Base-by-base conservation (phyloP, 2,113 vertebrate species). In the Capreolus pygargus region DNA sequence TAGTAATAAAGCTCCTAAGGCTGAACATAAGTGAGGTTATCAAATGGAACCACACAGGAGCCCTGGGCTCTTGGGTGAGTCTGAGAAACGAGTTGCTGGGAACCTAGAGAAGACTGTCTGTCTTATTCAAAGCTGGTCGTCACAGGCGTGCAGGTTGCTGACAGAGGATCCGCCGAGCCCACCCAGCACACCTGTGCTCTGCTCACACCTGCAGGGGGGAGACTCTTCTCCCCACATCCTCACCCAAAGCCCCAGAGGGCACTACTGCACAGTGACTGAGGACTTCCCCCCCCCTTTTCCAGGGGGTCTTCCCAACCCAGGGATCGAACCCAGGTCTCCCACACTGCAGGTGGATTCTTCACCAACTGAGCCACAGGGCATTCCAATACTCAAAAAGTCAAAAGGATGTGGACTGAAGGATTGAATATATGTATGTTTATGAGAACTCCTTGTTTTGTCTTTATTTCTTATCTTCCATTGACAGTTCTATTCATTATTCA, bases 401-500 rank as follows among this genome's bases (percentile, higher is more conserved):
- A 39, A 91, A 85, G 36, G 9, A 86, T 21, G 58, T 64, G 64
- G 30, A 64, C 81, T 79, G 74, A 64, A 88, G 28, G 89, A 36
- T 60, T 19, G 61, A 90, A 64, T 45, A 8, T 52, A 10, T 54
- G 47, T 30, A 54, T 43, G 5, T 90, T 60, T 82, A 58, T 33
- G 6, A 79, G 96, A 88, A 87, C 7, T 45, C 45, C 17, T 25
- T 30, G 9, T 54, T 78, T 94, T 57, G 50, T 83, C 61, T 82
- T 79, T 86, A 82, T 86, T 89, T 87, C 86, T 45, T n/a, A 4
- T 61, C 57, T 96, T 89, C 45, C 43, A 79, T 45, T 67, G 36
- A 76, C 15, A 50, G 52, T 64, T 70, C n/a, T 57, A 14, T 47
- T 60, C 76, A 6, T 47, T 67, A n/a, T 86, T 82, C 50, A 30